Percentiles rank a stretch among this genome's conserved stretches.
Conservation (phyloP, 2,113 vertebrate species). For the Gopherus evgoodei region DNA sequence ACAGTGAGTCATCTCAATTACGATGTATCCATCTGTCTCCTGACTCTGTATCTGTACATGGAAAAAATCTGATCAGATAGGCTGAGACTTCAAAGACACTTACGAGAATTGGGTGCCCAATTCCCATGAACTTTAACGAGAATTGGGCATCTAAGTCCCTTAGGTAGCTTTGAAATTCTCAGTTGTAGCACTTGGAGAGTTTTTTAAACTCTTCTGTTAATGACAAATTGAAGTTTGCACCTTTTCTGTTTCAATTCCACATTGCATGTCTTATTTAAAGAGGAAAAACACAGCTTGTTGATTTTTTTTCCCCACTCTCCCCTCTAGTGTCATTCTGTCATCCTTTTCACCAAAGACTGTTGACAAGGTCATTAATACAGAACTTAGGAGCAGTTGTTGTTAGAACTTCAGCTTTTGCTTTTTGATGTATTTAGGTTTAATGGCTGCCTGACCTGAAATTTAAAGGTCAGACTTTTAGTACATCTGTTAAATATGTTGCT, state of each 20-base stretch:
- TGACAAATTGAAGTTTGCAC: background rate
- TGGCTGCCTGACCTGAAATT: slow-evolving; percentile 1
- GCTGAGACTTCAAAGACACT: background rate
- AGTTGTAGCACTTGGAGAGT: background rate
- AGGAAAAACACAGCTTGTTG: background rate
- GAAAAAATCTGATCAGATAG: background rate
- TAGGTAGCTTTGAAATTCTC: background rate
- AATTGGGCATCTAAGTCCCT: background rate
- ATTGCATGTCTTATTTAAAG: background rate
- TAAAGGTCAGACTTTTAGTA: background rate
- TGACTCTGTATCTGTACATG: background rate
- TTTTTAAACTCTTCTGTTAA: background rate
- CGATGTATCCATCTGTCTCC: background rate
- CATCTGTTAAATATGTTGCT: background rate
- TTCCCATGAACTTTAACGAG: slow-evolving; percentile 41
- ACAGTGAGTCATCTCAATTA: slow-evolving; percentile 57
- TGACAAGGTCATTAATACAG: background rate
- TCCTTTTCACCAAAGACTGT: background rate
- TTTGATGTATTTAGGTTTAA: background rate
- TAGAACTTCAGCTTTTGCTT: background rate
- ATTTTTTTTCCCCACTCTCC: background rate
- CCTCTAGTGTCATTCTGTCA: background rate
- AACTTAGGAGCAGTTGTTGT: background rate
- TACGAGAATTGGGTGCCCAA: background rate
- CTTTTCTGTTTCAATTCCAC: background rate